These are phyloP conservation scores for Acleris sparsana DNA, from an alignment of 2,888 invertebrate species.

Conservation along the genomic window DNA sequence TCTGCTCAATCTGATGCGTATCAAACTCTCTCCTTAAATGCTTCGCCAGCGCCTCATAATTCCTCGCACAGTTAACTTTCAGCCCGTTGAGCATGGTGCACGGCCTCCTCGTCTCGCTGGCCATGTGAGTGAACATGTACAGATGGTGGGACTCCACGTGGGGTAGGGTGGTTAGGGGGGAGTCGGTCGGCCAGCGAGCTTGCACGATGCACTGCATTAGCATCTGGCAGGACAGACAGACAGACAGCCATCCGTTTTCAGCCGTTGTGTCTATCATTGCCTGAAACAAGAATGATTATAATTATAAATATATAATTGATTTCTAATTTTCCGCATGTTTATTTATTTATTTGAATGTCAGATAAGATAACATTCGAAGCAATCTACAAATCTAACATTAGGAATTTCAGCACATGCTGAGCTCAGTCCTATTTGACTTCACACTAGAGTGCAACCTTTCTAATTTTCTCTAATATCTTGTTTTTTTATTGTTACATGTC, in stretches of 20 bases:
- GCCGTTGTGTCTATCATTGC: conserved; percentile 98
- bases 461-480: too few relatives aligned
- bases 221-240: conserved; percentile 89
- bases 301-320: not conserved
- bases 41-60: conserved; percentile 84
- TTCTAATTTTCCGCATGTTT: too few relatives aligned
- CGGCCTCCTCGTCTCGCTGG: conserved; percentile 63
- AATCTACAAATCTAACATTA: too few relatives aligned
- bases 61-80: conserved; percentile 78
- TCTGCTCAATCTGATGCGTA: conserved; percentile 87
- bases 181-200: conserved; percentile 92
- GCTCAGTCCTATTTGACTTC: too few relatives aligned
- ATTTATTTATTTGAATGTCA: too few relatives aligned
- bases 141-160: conserved; percentile 87
- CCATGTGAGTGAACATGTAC: conserved; percentile 81
- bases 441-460: too few relatives aligned
- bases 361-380: too few relatives aligned
- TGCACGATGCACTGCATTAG: conserved; percentile 96
- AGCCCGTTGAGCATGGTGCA: conserved; percentile 83
- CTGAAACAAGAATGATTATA: conserved; percentile 74
- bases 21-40: conserved; percentile 86
- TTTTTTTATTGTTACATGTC: too few relatives aligned
- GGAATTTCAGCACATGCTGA: too few relatives aligned
- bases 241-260: conserved; percentile 94
- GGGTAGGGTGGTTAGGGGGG: conserved; percentile 90